phyloP scores from a whole-genome alignment of 2,797 vertebrate genomes.

The Syngnathus acus region DNA sequence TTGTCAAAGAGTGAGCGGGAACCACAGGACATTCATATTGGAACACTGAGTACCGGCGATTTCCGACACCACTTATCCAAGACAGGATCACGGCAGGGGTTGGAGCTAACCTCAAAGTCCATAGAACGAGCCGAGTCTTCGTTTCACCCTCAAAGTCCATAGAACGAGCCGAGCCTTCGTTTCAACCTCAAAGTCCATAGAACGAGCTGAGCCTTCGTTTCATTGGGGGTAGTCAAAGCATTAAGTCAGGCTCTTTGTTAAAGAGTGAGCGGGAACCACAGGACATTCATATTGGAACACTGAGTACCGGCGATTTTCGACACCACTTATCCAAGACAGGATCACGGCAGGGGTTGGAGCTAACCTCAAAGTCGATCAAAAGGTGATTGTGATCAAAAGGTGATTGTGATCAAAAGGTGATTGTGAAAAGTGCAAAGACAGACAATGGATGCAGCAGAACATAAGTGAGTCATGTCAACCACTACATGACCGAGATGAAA shows the following conservation, averaged over 20 bases:
- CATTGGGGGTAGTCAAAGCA: constrained; percentile 27
- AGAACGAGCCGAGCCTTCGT: too few relatives aligned
- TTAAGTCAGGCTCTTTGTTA: constrained; percentile 22
- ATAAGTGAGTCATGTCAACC: background rate
- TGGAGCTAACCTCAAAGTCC: background rate
- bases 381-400: too few relatives aligned
- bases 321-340: background rate
- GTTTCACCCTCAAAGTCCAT: too few relatives aligned
- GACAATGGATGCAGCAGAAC: background rate
- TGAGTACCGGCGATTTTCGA: background rate
- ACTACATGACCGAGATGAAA: too few relatives aligned
- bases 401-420: too few relatives aligned
- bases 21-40: constrained; percentile 11
- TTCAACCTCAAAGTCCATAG: background rate
- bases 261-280: constrained; percentile 18
- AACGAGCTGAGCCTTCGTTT: constrained; percentile 41
- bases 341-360: background rate
- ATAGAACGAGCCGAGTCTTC: too few relatives aligned
- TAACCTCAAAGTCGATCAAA: too few relatives aligned
- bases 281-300: background rate
- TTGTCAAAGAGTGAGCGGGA: constrained; percentile 17
- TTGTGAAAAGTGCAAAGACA: background rate
- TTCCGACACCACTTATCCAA: background rate
- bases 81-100: background rate
- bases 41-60: background rate